These are phyloP conservation scores for Drosophila monieri DNA, from an alignment of 2,888 invertebrate genomes.

Conservation along the genomic window DNA sequence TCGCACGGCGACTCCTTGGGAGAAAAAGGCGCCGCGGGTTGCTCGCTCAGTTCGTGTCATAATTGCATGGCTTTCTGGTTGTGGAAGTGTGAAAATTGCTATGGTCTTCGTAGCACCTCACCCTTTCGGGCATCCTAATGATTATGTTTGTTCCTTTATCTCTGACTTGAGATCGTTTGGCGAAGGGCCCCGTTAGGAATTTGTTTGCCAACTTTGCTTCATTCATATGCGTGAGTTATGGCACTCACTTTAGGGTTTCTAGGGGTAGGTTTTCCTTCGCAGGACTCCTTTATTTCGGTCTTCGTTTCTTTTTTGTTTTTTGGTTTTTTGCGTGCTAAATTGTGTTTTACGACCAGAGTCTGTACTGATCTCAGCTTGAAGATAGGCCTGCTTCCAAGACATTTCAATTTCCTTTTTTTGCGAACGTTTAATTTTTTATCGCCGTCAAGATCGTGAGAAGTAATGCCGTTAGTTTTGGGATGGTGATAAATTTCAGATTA, in stretches of 20 bases:
- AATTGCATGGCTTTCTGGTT: conserved; percentile 66
- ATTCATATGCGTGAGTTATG: conserved; percentile 74
- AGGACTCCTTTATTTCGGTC: conserved; percentile 30
- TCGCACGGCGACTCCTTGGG: conserved; percentile 43
- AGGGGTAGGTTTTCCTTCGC: conserved; percentile 57
- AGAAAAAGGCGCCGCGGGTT: conserved; percentile 55
- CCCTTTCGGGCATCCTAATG: conserved; percentile 61
- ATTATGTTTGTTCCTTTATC: conserved; percentile 71
- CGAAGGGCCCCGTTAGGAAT: conserved; percentile 38
- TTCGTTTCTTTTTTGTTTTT: conserved; percentile 5
- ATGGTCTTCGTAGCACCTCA: conserved; percentile 58
- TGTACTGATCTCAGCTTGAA: conserved; percentile 46
- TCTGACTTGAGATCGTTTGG: conserved; percentile 56
- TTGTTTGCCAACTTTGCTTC: conserved; percentile 68
- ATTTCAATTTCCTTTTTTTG: conserved; percentile 48
- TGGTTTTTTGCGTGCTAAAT: conserved; percentile 61
- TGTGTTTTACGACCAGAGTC: conserved; percentile 55
- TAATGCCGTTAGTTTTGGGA: conserved; percentile 29
- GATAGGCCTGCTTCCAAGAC: conserved; percentile 49
- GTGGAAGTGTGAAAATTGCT: conserved; percentile 77
- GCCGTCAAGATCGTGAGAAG: conserved; percentile 67
- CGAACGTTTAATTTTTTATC: conserved; percentile 65
- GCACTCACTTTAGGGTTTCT: conserved; percentile 35
- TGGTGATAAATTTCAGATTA: background rate
- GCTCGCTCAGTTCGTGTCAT: conserved; percentile 66